Evolutionary conservation across 1,140 invertebrate genomes (phyloP), one percentile per base, ranked within the genome.

Genomic region (Cotesia chilonis): DNA sequence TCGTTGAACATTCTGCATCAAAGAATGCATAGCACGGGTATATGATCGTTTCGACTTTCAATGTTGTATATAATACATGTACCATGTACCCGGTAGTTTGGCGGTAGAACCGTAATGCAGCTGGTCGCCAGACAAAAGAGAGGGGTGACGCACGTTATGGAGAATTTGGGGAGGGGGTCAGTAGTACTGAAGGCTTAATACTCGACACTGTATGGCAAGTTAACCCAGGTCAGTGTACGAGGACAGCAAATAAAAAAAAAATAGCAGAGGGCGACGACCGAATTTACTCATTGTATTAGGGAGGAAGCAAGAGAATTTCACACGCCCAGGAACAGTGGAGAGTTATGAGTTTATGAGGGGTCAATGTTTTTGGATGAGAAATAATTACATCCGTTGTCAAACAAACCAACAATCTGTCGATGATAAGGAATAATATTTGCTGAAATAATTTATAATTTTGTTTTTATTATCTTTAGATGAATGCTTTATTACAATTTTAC

Each of bases 211-310:
- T 77, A 77, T 80, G 74, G 73, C 79, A 74, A 80, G 83, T 85
- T 85, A 83, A 81, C 84, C 84, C 82, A 85, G 85, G 85, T 85
- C 84, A 85, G 85, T 84, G 79, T 79, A 47, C 57, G 52, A 5
- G 68, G 41, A 55, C 54, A 55, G 17, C 14, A 14, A 14, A 52
- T 38, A 55, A 59, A 70, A 65, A 64, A 68, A 67, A 70, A 64
- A 59, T 57, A 60, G 71, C 54, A 59, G 61, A 55, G 70, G 61
- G 67, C 74, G 55, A 73, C 67, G 63, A 76, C 54, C 55, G 73
- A 55, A 41, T 72, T 72, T 64, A 54, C 63, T 55, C 35, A 51
- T 54, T 41, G 55, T 17, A 10, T 38, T 37, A 65, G 12, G 47
- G 63, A 65, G 41, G 37, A 20, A 37, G 52, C 28, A 41, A 20